These are phyloP conservation scores for Pygocentrus nattereri DNA, from an alignment of 2,797 vertebrate genomes.

Conservation along the genomic window DNA sequence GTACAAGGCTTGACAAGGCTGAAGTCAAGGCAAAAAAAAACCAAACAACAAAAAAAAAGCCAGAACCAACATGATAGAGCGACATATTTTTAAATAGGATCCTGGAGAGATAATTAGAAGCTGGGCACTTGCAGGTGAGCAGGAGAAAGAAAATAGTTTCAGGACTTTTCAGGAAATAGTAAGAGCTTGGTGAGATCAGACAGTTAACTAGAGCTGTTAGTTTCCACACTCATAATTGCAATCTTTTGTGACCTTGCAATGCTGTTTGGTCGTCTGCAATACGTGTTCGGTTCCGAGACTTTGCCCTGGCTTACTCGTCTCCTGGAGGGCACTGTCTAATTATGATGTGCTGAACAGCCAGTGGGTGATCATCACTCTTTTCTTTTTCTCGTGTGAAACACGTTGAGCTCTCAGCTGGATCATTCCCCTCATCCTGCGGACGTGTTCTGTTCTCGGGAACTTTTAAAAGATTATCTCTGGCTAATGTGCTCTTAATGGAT, in stretches of 20 bases:
- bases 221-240: constrained; percentile 13
- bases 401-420: constrained; percentile 21
- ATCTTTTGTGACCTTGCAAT: constrained; percentile 8
- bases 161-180: background rate
- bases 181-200: constrained; percentile 19
- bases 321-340: constrained; percentile 4
- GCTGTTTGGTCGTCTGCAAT: constrained; percentile 9
- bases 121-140: constrained; percentile 10
- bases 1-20: background rate
- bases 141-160: background rate
- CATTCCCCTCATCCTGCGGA: constrained; percentile 20
- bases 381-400: constrained; percentile 13
- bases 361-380: constrained; percentile 24
- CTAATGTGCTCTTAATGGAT: constrained; percentile 50
- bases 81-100: constrained; percentile 41
- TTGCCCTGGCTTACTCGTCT: background rate
- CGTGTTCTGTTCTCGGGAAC: constrained; percentile 30
- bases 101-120: constrained; percentile 42
- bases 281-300: constrained; percentile 8
- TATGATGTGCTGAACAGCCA: constrained; percentile 24
- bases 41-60: constrained; percentile 9
- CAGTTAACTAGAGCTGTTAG: background rate
- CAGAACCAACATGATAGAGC: constrained; percentile 18
- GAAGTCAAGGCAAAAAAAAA: background rate
- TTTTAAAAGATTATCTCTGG: constrained; percentile 41